Evolutionary conservation across 37 sponge, comb jelly and placozoan species (phyloP).

Genomic region (Petrosia ficiformis): DNA sequence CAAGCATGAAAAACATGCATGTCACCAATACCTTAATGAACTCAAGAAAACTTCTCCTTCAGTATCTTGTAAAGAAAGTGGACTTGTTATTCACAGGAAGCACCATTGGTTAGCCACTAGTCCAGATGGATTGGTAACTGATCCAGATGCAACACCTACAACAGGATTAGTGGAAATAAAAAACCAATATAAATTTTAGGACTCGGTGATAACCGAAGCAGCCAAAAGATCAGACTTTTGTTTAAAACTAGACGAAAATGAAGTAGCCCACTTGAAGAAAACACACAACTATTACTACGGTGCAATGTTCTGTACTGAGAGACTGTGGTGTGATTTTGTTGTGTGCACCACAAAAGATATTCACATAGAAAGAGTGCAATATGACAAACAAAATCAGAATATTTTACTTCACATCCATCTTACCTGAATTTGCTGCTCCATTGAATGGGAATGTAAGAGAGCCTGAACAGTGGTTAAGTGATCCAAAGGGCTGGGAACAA

Average conservation of each 20-base stretch:
- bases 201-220: neutral
- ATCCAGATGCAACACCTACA: neutral
- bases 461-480: neutral
- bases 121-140: conserved; percentile 12
- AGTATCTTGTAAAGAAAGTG: neutral
- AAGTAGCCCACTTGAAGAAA: neutral
- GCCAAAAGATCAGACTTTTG: neutral
- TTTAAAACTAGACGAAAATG: conserved; percentile 4
- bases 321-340: conserved; percentile 4
- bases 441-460: conserved; percentile 2
- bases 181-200: neutral
- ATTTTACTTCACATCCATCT: conserved; percentile 8
- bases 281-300: conserved; percentile 8
- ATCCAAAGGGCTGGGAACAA: neutral
- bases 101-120: conserved; percentile 12
- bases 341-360: neutral
- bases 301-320: neutral
- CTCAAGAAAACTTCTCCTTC: neutral
- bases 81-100: neutral
- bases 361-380: neutral
- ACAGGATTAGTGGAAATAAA: neutral
- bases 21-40: neutral
- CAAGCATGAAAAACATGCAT: neutral
- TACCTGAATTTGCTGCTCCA: conserved; percentile 4
- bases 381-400: neutral